Evolutionary conservation across 2,888 invertebrate genomes (phyloP).

Genomic region (Phortica magna): DNA sequence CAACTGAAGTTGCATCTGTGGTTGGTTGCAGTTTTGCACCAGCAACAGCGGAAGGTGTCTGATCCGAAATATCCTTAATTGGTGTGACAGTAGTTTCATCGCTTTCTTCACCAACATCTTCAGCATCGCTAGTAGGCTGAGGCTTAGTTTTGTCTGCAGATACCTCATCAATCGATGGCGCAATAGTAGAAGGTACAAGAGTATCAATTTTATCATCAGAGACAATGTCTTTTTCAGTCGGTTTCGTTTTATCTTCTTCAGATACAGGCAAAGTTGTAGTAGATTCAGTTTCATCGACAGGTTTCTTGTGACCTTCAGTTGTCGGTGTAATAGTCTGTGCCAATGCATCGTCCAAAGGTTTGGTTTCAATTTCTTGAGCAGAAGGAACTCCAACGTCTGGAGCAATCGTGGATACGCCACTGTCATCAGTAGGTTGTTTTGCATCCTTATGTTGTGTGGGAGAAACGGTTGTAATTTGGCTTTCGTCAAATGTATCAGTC

Average conservation of each 20-base stretch:
- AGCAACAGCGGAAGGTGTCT: slow-evolving; percentile 46
- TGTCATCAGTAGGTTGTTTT: slow-evolving; percentile 38
- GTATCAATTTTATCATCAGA: slow-evolving; percentile 33
- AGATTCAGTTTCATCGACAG: slow-evolving; percentile 44
- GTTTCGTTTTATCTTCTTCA: slow-evolving; percentile 45
- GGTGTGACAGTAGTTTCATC: slow-evolving; percentile 45
- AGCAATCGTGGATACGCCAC: slow-evolving; percentile 41
- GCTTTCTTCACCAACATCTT: slow-evolving; percentile 32
- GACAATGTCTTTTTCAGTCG: not conserved
- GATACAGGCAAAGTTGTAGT: slow-evolving; percentile 43
- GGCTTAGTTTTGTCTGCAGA: slow-evolving; percentile 45
- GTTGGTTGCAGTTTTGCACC: slow-evolving; percentile 54
- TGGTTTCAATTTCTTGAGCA: slow-evolving; percentile 49
- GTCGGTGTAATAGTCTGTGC: slow-evolving; percentile 53
- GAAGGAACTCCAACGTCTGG: slow-evolving; percentile 15
- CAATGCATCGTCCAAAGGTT: slow-evolving; percentile 56
- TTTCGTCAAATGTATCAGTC: not conserved
- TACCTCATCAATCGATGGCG: slow-evolving; percentile 47
- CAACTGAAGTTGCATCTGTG: slow-evolving; percentile 41
- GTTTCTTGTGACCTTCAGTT: slow-evolving; percentile 44
- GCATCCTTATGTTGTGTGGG: slow-evolving; percentile 33
- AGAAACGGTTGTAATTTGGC: slow-evolving; percentile 4
- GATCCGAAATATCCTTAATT: slow-evolving; percentile 43
- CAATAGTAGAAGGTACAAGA: slow-evolving; percentile 51
- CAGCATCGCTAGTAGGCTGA: slow-evolving; percentile 39